These are phyloP conservation scores for Echinometra lucunter DNA, from an alignment of 53 echinoderm and acorn worm species.

Conservation along the genomic window DNA sequence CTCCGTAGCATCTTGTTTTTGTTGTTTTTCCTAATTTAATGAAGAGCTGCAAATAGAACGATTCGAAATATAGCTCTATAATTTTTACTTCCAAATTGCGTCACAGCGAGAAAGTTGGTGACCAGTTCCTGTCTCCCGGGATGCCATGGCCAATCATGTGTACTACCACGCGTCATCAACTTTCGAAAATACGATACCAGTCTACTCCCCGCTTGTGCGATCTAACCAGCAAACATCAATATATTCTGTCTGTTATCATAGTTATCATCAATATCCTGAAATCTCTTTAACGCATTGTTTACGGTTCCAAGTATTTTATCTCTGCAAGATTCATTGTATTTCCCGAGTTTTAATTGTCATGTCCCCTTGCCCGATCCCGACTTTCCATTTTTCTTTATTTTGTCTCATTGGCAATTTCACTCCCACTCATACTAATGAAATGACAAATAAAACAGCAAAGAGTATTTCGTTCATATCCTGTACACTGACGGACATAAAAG, in stretches of 20 bases:
- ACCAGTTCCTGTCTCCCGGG: constrained; percentile 14
- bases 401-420: neutral
- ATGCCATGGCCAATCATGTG: neutral
- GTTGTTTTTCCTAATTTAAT: neutral
- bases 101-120: constrained; percentile 32
- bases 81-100: neutral
- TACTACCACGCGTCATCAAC: constrained; percentile 37
- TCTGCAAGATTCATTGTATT: neutral
- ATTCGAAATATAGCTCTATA: neutral
- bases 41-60: neutral
- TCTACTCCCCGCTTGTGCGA: constrained; percentile 25
- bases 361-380: neutral
- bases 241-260: neutral
- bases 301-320: neutral
- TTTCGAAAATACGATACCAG: constrained; percentile 16
- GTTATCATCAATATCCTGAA: too few species aligned
- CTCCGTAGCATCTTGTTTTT: neutral
- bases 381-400: neutral
- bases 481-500: neutral
- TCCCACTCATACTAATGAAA: neutral
- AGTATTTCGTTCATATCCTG: constrained; percentile 1
- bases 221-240: constrained; percentile 24
- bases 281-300: neutral
- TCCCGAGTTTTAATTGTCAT: neutral
- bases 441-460: constrained; percentile 16